Base-by-base conservation (phyloP, 1,140 invertebrate genomes). In the Drepana arcuata region DNA sequence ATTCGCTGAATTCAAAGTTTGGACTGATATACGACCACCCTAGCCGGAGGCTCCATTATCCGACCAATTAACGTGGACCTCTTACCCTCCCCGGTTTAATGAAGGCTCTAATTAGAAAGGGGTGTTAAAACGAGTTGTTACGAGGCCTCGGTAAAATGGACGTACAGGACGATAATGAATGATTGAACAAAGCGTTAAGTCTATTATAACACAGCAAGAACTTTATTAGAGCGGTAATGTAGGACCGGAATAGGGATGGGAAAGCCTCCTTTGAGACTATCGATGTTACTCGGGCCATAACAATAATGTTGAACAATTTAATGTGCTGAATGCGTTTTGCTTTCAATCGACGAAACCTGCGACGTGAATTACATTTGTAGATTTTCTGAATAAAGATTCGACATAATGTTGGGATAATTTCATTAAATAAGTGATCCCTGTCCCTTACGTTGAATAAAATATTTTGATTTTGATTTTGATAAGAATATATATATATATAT, bases 101-200 rank as follows among this genome's bases (percentile, higher is more conserved):
- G 43, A 49, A 45, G 35, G 38, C 50, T 47, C 27, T 34, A 50
- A 47, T 25, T 14, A 36, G 30, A 37, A 48, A 49, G 45, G 45
- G 44, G 48, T 45, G 16, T 35, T 41, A 39, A 45, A 52, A 56
- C 40, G 38, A 55, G 57, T 55, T 61, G 35, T 34, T 37, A 2
- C 4, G 51, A 41, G 51, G 53, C 14, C 53, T 65, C 51, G 61
- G 59, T 70, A 66, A 39, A 41, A 34, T 69, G 64, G 67, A 55
- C 48, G 34, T 38, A 25, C 33, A 41, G 35, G 30, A 33, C 32
- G 45, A 48, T 73, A 70, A 74, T 79, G 58, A 77, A 79, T 79
- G 64, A 79, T 79, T 77, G 64, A 79, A 67, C 70, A 71, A 66
- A 66, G 61, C 62, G 69, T 63, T 75, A 79, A 74, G 67, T 71